Evolutionary conservation across 2,113 vertebrate species (phyloP).

Genomic region (Mustela lutreola): DNA sequence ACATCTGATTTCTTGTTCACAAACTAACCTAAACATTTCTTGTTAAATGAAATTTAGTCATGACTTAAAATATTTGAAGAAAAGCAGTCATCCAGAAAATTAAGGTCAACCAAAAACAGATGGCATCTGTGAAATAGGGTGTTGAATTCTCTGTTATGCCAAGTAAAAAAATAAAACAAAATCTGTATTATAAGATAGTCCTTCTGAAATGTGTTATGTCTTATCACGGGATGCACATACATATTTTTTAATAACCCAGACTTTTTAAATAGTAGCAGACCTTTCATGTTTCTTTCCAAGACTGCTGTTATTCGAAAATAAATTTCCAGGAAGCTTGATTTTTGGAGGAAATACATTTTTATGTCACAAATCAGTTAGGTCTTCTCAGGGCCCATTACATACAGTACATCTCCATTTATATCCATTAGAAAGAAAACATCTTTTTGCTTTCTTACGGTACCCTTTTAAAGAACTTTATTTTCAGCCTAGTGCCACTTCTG

Average conservation of each 20-base stretch:
- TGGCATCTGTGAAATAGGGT: conserved; percentile 81
- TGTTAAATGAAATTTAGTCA: conserved; percentile 85
- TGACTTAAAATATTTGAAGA: conserved; percentile 85
- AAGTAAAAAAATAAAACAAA: conserved; percentile 83
- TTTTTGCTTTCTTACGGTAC: conserved; percentile 74
- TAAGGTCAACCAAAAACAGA: conserved; percentile 86
- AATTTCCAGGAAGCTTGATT: conserved; percentile 31
- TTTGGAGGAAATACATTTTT: conserved; percentile 51
- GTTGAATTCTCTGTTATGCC: conserved; percentile 83
- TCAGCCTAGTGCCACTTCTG: conserved; percentile 44
- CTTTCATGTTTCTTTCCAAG: conserved; percentile 45
- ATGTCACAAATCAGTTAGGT: background rate
- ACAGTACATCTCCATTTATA: conserved; percentile 74
- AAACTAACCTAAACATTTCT: conserved; percentile 84
- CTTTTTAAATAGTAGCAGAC: conserved; percentile 23
- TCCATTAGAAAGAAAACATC: conserved; percentile 57
- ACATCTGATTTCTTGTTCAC: conserved; percentile 84
- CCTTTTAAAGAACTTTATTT: conserved; percentile 65
- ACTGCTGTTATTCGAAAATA: conserved; percentile 54
- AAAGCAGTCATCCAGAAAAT: conserved; percentile 87
- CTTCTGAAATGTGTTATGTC: conserved; percentile 44
- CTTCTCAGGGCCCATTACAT: background rate
- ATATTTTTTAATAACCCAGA: conserved; percentile 41
- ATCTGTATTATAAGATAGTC: conserved; percentile 77
- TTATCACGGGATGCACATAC: background rate